These are phyloP conservation scores for Siphamia tubifer DNA, from an alignment of 2,113 vertebrate species.

Conservation along the genomic window DNA sequence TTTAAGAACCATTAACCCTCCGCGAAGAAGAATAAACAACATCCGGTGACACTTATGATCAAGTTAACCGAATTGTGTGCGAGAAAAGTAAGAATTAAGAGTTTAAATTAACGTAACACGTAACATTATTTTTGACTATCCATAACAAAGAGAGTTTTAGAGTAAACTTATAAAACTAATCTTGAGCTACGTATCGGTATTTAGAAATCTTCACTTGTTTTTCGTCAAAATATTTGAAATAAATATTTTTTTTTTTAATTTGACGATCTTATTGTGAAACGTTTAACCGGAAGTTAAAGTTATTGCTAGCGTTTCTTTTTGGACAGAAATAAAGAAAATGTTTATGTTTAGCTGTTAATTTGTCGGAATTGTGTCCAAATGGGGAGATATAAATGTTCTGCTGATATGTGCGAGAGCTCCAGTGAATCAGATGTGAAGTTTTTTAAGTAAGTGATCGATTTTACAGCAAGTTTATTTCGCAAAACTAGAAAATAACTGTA, in stretches of 20 bases:
- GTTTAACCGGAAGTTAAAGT: not conserved
- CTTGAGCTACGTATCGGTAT: fast-evolving
- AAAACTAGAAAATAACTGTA: no score
- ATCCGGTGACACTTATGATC: not conserved
- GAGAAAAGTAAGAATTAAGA: not conserved
- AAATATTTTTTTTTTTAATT: no score
- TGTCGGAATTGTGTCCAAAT: slow-evolving; percentile 10
- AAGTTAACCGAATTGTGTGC: not conserved
- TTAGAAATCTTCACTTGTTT: not conserved
- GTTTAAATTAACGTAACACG: no score
- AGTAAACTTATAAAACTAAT: not conserved
- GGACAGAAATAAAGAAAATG: not conserved
- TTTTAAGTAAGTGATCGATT: slow-evolving; percentile 64
- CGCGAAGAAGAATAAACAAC: slow-evolving; percentile 25
- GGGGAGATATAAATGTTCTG: slow-evolving; percentile 64
- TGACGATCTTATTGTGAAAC: slow-evolving; percentile 26
- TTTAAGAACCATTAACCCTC: not conserved
- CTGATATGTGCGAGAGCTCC: slow-evolving; percentile 54
- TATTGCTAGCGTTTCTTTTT: not conserved
- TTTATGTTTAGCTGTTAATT: not conserved
- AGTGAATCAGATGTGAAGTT: slow-evolving; percentile 55
- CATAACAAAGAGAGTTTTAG: no score
- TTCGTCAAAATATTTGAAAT: not conserved
- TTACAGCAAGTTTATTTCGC: no score
- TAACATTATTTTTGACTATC: no score